Percentiles rank a stretch among this genome's conserved stretches.
phyloP scores from a whole-genome alignment of 2,888 invertebrate species.

The Ornithoptera alexandrae region DNA sequence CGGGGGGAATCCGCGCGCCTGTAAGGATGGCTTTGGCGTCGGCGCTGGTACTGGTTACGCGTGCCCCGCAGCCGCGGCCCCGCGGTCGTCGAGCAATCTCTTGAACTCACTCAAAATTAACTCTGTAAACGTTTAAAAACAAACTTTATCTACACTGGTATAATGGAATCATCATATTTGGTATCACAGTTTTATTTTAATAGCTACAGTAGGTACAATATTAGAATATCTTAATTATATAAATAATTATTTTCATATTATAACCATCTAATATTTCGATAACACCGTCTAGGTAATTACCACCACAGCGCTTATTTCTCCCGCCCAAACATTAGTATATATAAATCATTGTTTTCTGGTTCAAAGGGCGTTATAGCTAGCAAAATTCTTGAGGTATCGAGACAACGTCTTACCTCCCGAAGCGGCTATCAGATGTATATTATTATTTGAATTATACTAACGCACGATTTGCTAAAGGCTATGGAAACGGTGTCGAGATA shows the following conservation, averaged over 20 bases:
- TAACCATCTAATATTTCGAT: background rate
- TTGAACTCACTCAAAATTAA: background rate
- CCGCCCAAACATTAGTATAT: too few species aligned
- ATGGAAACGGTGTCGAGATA: too few species aligned
- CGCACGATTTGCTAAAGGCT: too few species aligned
- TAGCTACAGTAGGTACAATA: conserved; percentile 2
- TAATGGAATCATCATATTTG: background rate
- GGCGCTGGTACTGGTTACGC: conserved; percentile 85
- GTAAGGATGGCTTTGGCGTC: conserved; percentile 90
- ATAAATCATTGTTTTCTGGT: too few species aligned
- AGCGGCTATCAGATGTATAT: background rate
- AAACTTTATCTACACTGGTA: background rate
- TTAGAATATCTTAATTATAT: background rate
- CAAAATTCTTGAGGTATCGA: too few species aligned
- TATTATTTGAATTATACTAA: background rate
- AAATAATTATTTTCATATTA: background rate
- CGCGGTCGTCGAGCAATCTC: conserved; percentile 51
- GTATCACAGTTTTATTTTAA: background rate
- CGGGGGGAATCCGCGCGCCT: conserved; percentile 90
- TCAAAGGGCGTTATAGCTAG: too few species aligned
- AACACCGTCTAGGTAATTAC: background rate
- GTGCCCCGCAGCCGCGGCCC: conserved; percentile 72
- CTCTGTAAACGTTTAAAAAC: background rate
- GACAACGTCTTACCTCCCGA: too few species aligned
- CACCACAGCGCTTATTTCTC: too few species aligned